Evolutionary conservation across 2,797 vertebrate genomes (phyloP).

Genomic region (Lophius americanus): DNA sequence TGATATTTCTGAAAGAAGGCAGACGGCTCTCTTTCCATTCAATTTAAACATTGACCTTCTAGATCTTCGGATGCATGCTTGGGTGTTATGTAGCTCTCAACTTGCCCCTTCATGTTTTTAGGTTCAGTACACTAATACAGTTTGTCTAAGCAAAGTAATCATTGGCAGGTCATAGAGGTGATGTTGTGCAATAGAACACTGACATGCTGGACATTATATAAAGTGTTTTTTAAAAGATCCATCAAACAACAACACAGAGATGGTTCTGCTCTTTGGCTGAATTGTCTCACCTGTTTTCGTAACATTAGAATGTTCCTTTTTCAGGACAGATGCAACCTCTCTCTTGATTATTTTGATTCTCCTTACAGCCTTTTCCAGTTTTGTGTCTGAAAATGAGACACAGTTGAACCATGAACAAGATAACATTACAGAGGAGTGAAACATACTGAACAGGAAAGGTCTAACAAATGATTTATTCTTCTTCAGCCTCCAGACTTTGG

Average conservation of each 20-base stretch:
- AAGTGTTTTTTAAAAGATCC: background rate
- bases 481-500: too few species aligned
- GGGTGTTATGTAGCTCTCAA: too few species aligned
- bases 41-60: background rate
- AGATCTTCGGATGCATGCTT: too few species aligned
- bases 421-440: background rate
- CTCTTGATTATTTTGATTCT: slow-evolving; percentile 38
- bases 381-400: slow-evolving; percentile 39
- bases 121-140: too few species aligned
- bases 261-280: background rate
- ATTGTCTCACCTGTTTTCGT: slow-evolving; percentile 62
- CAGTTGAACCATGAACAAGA: background rate
- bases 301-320: slow-evolving; percentile 63
- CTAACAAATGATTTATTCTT: too few species aligned
- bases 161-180: too few species aligned
- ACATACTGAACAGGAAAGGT: background rate
- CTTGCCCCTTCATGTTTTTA: too few species aligned
- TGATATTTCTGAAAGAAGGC: background rate
- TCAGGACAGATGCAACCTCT: slow-evolving; percentile 38
- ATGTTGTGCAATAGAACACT: too few species aligned
- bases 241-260: background rate
- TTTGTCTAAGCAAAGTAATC: too few species aligned
- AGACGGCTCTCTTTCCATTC: background rate
- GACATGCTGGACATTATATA: too few species aligned
- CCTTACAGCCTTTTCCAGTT: slow-evolving; percentile 25